Evolutionary conservation across 1,140 invertebrate species (phyloP), one percentile per base, ranked within the genome.

Genomic region (Acromyrmex echinatior): DNA sequence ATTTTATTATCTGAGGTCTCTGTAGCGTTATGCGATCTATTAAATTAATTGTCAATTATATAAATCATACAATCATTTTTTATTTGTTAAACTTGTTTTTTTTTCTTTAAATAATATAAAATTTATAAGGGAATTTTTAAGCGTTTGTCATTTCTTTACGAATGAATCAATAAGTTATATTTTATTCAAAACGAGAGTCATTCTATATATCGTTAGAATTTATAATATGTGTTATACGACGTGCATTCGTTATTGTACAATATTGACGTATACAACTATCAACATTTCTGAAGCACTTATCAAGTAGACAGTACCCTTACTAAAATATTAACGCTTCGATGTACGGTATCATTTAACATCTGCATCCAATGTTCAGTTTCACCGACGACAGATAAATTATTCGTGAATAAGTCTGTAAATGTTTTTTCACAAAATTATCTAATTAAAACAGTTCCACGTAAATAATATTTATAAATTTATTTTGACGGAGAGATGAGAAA

Each of bases 291-390:
- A 53, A 80, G 78, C 35, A 25, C 45, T 53, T 80, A 39, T 80
- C 63, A 39, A 56, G 63, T 80, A 0, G 28, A 70, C 63, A 35
- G 63, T 81, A 58, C 3, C 10, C 53, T 68, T 60, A 45, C 18
- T 81, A 60, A 81, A 81, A 81, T 81, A 71, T 81, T 80, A 80
- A 80, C 65, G 14, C 31, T 58, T 18, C 7, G 14, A 18, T 18
- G 31, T 58, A 73, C 16, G 10, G 31, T 70, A 18, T 81, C 78
- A 82, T 71, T 66, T 82, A 58, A 39, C 66, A 82, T 49, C 79
- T 80, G 12, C 56, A 56, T 49, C 16, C 4, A 21, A 39, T 31
- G 39, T 10, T 16, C 14, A 31, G 12, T 58, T 80, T 35, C 49
- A 56, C 3, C 28, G 10, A 60, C 35, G 39, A 51, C 25, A 31